A percentile compares a stretch with the other conserved stretches of the same genome.
Evolutionary conservation across 2,113 vertebrate species (phyloP).

Genomic region (Laticauda laticaudata): DNA sequence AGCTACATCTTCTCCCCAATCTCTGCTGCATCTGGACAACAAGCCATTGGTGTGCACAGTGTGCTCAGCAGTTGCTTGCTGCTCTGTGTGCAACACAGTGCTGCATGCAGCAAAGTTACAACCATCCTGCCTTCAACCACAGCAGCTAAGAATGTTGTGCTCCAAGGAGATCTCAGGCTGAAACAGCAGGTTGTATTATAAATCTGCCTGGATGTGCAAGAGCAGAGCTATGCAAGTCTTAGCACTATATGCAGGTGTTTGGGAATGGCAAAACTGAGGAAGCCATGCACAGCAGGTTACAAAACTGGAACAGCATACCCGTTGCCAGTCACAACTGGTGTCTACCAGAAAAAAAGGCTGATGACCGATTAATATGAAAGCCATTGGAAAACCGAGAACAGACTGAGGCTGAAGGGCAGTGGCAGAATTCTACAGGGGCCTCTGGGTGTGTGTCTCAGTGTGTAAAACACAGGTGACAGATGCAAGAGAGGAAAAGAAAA

Average conservation of each 20-base stretch:
- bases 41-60: constrained; percentile 14
- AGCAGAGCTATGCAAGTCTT: not conserved
- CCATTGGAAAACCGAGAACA: not conserved
- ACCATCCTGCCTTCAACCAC: constrained; percentile 24
- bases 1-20: not conserved
- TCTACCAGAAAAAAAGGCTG: not conserved
- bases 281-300: not conserved
- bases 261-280: not conserved
- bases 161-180: constrained; percentile 18
- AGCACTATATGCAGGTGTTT: not conserved
- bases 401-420: not conserved
- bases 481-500: constrained; percentile 8
- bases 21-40: not conserved
- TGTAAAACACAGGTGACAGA: not conserved
- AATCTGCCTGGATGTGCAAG: not conserved
- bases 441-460: not conserved
- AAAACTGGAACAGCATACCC: not conserved
- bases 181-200: not conserved
- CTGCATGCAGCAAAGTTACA: not conserved
- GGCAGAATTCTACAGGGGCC: not conserved
- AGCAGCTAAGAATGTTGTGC: not conserved
- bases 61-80: constrained; percentile 28
- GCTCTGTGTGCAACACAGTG: constrained; percentile 20
- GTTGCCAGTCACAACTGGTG: not conserved
- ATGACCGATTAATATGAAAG: not conserved